Base-by-base conservation (phyloP, 1,140 invertebrate species). In the Gryon sp. region DNA sequence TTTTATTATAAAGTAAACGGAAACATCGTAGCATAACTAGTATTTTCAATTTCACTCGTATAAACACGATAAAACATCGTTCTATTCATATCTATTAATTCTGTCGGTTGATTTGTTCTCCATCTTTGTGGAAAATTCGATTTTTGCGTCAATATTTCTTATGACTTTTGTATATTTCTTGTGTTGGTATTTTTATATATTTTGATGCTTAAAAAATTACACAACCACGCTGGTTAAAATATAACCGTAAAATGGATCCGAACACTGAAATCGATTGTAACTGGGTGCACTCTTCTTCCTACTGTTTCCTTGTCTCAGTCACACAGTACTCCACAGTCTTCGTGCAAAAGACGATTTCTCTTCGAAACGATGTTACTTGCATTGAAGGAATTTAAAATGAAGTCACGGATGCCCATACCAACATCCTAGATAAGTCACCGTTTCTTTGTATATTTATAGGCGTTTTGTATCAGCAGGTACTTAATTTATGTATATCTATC, bases 311-410 rank as follows among this genome's bases (percentile, higher is more conserved):
- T 62, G 11, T 36, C 14, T 32, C 34, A 18, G 28, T 18, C 63
- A 18, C 57, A 55, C 41, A 24, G 12, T 53, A 68, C 75, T 75
- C 72, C 79, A 83, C 82, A 83, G 82, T 83, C 80, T 84, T 80
- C 60, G 73, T 75, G 66, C 76, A 82, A 82, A 82, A 73, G 68
- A 78, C 77, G 80, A 83, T 83, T 83, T 82, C 76, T 83, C 80
- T 79, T 68, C 69, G 75, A 38, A 84, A 83, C 82, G 80, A 83
- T 79, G 78, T 83, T 83, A 82, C 70, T 55, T 65, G 82, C 43
- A 68, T 66, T 65, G 34, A 30, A 65, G 79, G 78, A 84, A 84
- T 82, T 84, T 80, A 65, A 84, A 84, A 82, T 81, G 53, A 80
- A 84, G 82, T 83, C 82, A 82, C 81, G 82, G 82, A 80, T 78